Evolutionary conservation across 2,113 vertebrate species (phyloP), one percentile per base, ranked within the genome.

Genomic region (Syngnathus scovelli): DNA sequence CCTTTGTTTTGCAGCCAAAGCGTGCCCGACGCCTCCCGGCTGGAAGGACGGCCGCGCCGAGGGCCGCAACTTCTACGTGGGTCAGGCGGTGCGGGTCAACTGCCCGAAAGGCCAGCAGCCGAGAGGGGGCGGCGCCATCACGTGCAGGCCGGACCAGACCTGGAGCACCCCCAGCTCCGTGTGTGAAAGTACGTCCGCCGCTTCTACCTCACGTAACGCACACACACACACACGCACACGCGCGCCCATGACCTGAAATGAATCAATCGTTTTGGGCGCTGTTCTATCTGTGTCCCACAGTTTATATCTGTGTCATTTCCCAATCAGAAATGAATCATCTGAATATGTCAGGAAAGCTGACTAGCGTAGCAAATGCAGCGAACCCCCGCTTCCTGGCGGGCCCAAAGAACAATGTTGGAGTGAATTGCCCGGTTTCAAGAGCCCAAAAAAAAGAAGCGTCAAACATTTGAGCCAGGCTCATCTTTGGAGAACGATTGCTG

Each of bases 21-120:
- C 91, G 1, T 99, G 97, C 61, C 92, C 93, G 2, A 84, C 92
- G 58, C 96, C 95, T 83, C 93, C 94, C 0, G 79, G 94, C 69
- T 95, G 95, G 86, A 93, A 89, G 23, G 92, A 92, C 0, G 64
- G 90, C 3, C 70, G 88, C 44, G 54, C 91, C 48, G 71, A 92
- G 6, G 91, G 94, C 0, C 92, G 89, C 51, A 89, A 88, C 70
- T 98, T 98, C 83, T 89, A 89, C 0, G 95, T 98, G 0, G 93
- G 93, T 19, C 94, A 95, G 86, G 93, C 93, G 0, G 67, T 95
- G 27, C 91, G 91, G 2, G 87, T 98, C 81, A 86, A 78, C 76
- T 98, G 97, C 70, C 92, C 94, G 51, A 92, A 93, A 89, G 97
- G 97, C 56, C 94, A 94, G 76, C 89, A 90, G 38, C 90, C 92